Evolutionary conservation across 2,797 vertebrate species (phyloP).

Genomic region (Tauraco hartlaubi): DNA sequence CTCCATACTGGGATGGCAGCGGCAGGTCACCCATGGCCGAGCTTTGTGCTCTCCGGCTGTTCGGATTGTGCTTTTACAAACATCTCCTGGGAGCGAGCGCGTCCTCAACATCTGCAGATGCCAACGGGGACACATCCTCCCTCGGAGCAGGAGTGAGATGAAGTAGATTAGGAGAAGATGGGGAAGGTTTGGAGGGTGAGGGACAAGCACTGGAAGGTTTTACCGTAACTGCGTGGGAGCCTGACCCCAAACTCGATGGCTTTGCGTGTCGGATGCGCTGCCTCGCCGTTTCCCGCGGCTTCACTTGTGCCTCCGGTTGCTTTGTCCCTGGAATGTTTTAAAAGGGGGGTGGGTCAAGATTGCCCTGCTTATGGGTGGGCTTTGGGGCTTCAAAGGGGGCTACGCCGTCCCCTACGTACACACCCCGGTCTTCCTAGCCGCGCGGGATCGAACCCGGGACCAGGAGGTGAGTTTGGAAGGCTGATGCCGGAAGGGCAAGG

Average conservation of each 20-base stretch:
- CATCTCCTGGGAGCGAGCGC: rapidly evolving
- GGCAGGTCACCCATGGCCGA: background rate
- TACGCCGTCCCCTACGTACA: rapidly evolving
- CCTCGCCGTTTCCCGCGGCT: rapidly evolving
- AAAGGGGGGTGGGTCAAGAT: background rate
- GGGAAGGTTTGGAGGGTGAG: background rate
- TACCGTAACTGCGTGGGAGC: rapidly evolving
- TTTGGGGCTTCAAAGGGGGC: background rate
- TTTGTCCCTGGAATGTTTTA: background rate
- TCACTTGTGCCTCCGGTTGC: rapidly evolving
- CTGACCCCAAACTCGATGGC: background rate
- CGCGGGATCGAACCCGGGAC: background rate
- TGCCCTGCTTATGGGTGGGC: background rate
- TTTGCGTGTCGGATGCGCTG: rapidly evolving
- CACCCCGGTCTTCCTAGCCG: rapidly evolving
- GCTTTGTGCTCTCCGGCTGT: rapidly evolving
- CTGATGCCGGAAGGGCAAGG: background rate
- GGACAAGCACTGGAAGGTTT: background rate
- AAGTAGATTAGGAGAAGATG: background rate
- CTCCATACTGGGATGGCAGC: rapidly evolving
- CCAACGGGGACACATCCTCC: rapidly evolving
- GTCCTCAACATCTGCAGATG: background rate
- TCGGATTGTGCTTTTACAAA: background rate
- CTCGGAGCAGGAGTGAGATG: background rate
- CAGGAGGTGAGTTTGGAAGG: background rate